Percentiles rank a stretch among this genome's conserved stretches.
phyloP scores from a whole-genome alignment of 2,113 vertebrate species.

The Pteronura brasiliensis region DNA sequence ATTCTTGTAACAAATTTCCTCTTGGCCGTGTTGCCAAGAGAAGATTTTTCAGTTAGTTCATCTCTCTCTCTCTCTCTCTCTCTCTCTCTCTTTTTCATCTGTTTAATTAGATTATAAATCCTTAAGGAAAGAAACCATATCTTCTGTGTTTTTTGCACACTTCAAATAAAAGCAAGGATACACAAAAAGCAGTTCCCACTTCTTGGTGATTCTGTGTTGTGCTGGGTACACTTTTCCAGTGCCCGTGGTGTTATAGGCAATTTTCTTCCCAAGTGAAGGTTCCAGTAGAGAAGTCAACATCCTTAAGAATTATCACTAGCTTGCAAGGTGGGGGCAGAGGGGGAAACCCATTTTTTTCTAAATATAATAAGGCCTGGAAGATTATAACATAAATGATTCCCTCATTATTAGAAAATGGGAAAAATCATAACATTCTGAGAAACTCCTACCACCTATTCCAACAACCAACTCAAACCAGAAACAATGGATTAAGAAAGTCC shows the following conservation, averaged over 20 bases:
- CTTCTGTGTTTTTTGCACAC: background rate
- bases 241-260: background rate
- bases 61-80: background rate
- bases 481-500: constrained; percentile 34
- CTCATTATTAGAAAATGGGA: background rate
- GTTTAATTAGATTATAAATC: background rate
- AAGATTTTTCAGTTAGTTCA: background rate
- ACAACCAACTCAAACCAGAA: background rate
- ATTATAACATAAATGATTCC: background rate
- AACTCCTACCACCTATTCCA: background rate
- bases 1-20: background rate
- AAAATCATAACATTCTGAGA: background rate
- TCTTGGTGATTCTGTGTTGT: background rate
- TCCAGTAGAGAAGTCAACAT: background rate
- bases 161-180: background rate
- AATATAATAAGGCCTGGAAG: background rate
- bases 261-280: background rate
- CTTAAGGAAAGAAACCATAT: background rate
- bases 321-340: background rate
- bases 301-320: background rate
- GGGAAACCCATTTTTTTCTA: background rate
- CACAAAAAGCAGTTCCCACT: background rate
- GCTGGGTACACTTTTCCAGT: background rate
- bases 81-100: background rate
- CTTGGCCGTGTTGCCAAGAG: background rate